Evolutionary conservation across 2,797 vertebrate species (phyloP).

Genomic region (Orestias chungarensis): DNA sequence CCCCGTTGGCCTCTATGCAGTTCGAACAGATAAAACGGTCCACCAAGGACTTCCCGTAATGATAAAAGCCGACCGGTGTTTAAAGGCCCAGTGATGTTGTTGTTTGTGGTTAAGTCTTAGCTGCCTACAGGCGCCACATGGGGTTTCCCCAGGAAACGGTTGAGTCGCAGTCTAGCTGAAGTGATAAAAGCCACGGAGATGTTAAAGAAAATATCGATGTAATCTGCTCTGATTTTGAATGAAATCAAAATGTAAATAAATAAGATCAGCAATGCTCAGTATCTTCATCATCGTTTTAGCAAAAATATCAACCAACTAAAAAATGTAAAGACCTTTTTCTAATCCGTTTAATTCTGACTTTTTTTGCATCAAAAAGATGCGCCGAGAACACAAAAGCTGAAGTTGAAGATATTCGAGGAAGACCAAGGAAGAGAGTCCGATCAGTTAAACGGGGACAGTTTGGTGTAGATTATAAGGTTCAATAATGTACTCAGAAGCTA

Average conservation of each 20-base stretch:
- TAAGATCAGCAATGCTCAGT: too few species aligned
- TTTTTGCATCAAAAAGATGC: too few species aligned
- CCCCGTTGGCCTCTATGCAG: neutral
- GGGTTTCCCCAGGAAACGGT: slow-evolving; percentile 23
- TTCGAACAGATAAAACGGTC: slow-evolving; percentile 3
- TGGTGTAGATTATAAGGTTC: too few species aligned
- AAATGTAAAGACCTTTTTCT: too few species aligned
- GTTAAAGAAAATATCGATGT: neutral
- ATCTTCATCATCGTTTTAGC: too few species aligned
- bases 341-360: too few species aligned
- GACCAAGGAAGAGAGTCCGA: too few species aligned
- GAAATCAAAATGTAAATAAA: neutral
- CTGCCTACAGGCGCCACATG: neutral
- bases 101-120: neutral
- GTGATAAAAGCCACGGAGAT: neutral
- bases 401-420: too few species aligned
- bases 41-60: neutral
- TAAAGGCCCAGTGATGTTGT: neutral
- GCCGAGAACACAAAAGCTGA: too few species aligned
- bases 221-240: neutral
- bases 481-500: too few species aligned
- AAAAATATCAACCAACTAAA: too few species aligned
- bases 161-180: slow-evolving; percentile 5
- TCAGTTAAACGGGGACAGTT: too few species aligned
- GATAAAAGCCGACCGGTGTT: neutral